Conservation (phyloP, 1,140 invertebrate species). For the honey bee (Apis mellifera) region DNA sequence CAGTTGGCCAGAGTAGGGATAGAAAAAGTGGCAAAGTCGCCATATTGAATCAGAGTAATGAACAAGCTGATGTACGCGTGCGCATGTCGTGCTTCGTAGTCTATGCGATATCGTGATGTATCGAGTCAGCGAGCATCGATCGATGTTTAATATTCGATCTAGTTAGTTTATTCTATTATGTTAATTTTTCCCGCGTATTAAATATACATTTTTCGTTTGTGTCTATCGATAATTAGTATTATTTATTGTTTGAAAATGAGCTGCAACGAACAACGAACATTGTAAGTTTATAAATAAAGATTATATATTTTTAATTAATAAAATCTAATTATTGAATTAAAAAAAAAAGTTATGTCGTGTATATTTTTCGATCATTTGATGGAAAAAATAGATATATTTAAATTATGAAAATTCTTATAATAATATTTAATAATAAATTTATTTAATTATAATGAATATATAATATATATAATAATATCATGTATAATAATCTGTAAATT, state of each 20-base stretch:
- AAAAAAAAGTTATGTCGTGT: background rate
- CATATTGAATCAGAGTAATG: slow-evolving; percentile 30
- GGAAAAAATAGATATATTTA: too few species aligned
- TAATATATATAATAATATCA: too few species aligned
- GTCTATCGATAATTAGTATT: background rate
- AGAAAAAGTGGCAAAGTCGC: slow-evolving; percentile 20
- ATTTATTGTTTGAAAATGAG: background rate
- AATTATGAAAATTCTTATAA: too few species aligned
- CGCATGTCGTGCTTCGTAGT: background rate
- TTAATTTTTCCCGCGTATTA: background rate
- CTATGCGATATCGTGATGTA: slow-evolving; percentile 30
- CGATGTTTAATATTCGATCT: slow-evolving; percentile 16
- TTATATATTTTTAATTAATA: background rate
- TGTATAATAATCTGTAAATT: too few species aligned
- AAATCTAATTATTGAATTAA: background rate
- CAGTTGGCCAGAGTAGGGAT: slow-evolving; percentile 2
- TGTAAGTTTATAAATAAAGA: background rate
- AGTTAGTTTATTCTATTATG: too few species aligned
- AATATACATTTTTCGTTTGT: background rate
- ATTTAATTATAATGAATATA: too few species aligned
- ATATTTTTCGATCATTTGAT: too few species aligned
- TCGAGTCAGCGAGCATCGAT: slow-evolving; percentile 19
- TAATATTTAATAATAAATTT: too few species aligned
- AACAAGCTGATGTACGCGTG: slow-evolving; percentile 25
- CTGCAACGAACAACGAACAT: background rate